phyloP scores from a whole-genome alignment of 2,113 vertebrate species.

The Psilopsiagon aurifrons region DNA sequence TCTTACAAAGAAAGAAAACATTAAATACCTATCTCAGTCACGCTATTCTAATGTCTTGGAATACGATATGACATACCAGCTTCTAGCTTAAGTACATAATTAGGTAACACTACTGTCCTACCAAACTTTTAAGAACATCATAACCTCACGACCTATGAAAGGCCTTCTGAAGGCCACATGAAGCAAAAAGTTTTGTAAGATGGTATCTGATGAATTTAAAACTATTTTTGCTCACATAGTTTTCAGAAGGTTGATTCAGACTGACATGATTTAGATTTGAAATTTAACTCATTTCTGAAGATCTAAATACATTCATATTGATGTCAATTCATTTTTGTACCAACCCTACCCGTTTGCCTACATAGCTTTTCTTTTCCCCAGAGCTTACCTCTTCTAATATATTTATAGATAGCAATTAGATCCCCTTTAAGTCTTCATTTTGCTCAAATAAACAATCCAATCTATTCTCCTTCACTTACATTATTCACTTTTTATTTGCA shows the following conservation, averaged over 20 bases:
- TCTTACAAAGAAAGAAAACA: not conserved
- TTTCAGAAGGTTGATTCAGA: not conserved
- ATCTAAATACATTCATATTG: not conserved
- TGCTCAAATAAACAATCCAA: slow-evolving; percentile 20
- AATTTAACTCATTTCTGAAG: not conserved
- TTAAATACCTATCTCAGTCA: not conserved
- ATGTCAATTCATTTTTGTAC: not conserved
- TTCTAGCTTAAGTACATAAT: not conserved
- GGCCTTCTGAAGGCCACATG: not conserved
- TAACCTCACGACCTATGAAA: not conserved
- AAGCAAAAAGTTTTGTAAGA: not conserved
- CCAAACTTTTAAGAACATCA: not conserved
- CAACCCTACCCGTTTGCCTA: not conserved
- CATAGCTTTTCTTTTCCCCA: not conserved
- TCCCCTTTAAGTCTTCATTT: slow-evolving; percentile 25
- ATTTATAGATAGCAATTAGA: slow-evolving; percentile 39
- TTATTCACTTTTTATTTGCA: not conserved
- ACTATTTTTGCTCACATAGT: not conserved
- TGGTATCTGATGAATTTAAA: not conserved
- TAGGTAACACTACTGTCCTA: not conserved
- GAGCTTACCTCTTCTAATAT: not conserved
- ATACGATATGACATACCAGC: accelerated
- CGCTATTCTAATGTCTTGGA: not conserved
- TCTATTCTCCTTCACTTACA: not conserved
- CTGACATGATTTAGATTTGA: not conserved